Base-by-base conservation (phyloP, 2,797 vertebrate genomes). In the Catharus ustulatus region DNA sequence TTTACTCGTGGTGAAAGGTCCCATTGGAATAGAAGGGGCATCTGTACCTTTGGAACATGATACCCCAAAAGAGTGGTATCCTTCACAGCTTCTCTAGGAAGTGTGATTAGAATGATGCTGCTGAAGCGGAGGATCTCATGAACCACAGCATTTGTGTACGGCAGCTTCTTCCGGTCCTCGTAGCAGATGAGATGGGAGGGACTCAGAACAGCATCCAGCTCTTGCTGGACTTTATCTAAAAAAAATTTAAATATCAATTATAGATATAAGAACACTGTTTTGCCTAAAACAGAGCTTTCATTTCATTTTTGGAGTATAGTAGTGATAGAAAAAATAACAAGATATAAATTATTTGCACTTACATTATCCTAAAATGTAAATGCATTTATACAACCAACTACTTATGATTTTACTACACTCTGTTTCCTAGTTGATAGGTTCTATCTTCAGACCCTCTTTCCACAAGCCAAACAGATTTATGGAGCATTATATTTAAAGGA, bases 21-120 rank as follows among this genome's bases (percentile, higher is more conserved):
- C 67, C 42, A 42, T 0, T 30, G 67, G 81, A 78, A 57, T 8
- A 73, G 40, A 77, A 48, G 15, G 18, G 14, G 11, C 42, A 24
- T 5, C 45, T 67, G 42, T 94, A 97, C 94, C 96, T 97, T 97
- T 64, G 90, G 93, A 55, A 97, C 2, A 2, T 9, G 62, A 58
- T 93, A 96, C 6, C 93, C 94, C 48, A 93, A 10, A 23, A 94
- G 9, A 46, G 84, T 89, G 63, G 92, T 93, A 27, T 95, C 88
- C 67, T 30, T 96, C 68, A 68, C 51, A 42, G 59, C 81, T 69
- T 90, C 17, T 45, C 92, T 90, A 18, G 93, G 91, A 64, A 92
- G 3, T 30, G 90, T 90, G 63, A 93, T 77, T 42, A 95, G 26
- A 62, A 93, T 0, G 15, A 95, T 83, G 42, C 84, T 94, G 32